phyloP scores from a whole-genome alignment of 2,888 invertebrate genomes.

The Drosophila rubida region DNA sequence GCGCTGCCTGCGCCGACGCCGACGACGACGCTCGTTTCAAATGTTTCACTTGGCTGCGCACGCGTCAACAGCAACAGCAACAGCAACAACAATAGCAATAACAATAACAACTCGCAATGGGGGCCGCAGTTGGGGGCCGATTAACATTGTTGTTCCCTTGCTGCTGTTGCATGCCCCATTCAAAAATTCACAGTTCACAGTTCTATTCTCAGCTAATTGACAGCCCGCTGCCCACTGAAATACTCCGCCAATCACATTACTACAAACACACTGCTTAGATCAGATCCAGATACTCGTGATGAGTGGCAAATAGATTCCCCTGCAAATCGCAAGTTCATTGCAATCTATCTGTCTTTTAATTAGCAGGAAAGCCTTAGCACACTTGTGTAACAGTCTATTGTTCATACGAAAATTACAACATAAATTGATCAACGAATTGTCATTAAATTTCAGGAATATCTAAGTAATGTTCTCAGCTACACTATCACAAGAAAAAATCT shows the following conservation, averaged over 20 bases:
- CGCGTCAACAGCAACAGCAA: constrained; percentile 59
- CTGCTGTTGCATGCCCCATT: constrained; percentile 51
- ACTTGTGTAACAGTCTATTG: too few relatives aligned
- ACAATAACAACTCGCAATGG: constrained; percentile 23
- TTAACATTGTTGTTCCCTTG: constrained; percentile 38
- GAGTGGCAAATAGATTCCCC: not conserved
- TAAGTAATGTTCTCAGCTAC: too few relatives aligned
- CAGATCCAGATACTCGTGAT: not conserved
- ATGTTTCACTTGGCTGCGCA: constrained; percentile 81
- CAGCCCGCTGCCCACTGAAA: constrained; percentile 28
- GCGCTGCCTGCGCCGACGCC: constrained; percentile 20
- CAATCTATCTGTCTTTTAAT: too few relatives aligned
- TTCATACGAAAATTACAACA: too few relatives aligned
- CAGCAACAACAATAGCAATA: constrained; percentile 18
- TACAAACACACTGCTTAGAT: not conserved
- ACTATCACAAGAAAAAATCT: too few relatives aligned
- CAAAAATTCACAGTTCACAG: constrained; percentile 41
- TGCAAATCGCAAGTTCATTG: not conserved
- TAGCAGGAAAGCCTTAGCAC: too few relatives aligned
- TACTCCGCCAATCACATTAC: constrained; percentile 11
- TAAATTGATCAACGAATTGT: too few relatives aligned
- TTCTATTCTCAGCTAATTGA: constrained; percentile 69
- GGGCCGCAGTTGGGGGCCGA: constrained; percentile 46
- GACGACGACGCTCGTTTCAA: constrained; percentile 35
- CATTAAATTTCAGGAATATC: too few relatives aligned